Evolutionary conservation across 2,797 vertebrate species (phyloP), one percentile per base, ranked within the genome.

Genomic region (Vespertilio murinus): DNA sequence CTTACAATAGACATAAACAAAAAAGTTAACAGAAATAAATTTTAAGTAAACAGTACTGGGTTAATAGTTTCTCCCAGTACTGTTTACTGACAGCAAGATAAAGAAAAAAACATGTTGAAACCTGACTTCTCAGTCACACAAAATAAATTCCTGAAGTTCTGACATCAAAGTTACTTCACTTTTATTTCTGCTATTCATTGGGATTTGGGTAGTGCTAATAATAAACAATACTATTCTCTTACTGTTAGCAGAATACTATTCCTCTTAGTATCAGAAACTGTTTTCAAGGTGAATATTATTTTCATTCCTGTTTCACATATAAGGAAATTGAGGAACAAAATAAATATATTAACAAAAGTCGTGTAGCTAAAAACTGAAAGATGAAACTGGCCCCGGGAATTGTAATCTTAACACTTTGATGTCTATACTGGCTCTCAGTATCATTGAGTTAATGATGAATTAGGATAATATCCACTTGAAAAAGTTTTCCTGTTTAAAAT

Each of bases 1-100:
- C n/a, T 70, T 70, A 94, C 11, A 93, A 95, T 61, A 80, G 93
- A 49, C 33, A 88, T 65, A 38, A 54, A 78, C 80, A 70, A 88
- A 84, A 78, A 97, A 80, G 7, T 67, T 71, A 64, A 30, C 6
- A 59, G 40, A 83, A 83, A 87, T 78, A 83, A 91, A 28, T 90
- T 83, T 94, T 91, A n/a, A 83, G 38, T 54, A 83, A 77, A 49
- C 13, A 56, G 12, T 81, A 56, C 25, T 49, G 1, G 35, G 9
- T 35, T 49, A 90, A 77, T 40, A 93, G 80, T 16, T 87, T 82
- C n/a, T n/a, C n/a, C n/a, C n/a, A n/a, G n/a, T n/a, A n/a, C n/a
- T n/a, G n/a, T n/a, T n/a, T n/a, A n/a, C n/a, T n/a, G 40, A 9
- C 75, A 88, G 14, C 8, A 67, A 91, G 61, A 38, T 42, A 23